phyloP scores from a whole-genome alignment of 1,140 invertebrate species.

The Manduca sexta region DNA sequence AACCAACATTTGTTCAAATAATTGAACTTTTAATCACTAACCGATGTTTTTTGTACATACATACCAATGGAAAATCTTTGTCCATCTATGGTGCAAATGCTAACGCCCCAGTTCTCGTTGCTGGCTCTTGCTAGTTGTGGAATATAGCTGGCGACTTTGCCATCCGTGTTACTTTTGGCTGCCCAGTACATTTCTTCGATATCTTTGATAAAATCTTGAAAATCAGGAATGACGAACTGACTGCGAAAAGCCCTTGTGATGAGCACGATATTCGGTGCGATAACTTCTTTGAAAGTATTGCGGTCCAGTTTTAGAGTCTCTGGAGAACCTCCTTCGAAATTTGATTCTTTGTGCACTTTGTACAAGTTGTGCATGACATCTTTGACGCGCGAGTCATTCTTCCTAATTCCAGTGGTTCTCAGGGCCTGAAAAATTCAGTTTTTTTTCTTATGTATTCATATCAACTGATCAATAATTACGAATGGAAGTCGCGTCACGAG shows the following conservation, averaged over 20 bases:
- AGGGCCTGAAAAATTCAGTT: slow-evolving; percentile 79
- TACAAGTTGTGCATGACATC: slow-evolving; percentile 90
- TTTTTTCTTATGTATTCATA: no score
- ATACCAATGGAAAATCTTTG: slow-evolving; percentile 91
- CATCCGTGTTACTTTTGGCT: slow-evolving; percentile 88
- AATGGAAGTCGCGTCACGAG: no score
- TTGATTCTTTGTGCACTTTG: slow-evolving; percentile 82
- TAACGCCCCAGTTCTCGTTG: slow-evolving; percentile 92
- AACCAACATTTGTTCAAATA: not conserved
- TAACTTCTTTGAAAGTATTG: slow-evolving; percentile 89
- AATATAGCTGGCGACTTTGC: slow-evolving; percentile 94
- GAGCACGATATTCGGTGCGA: slow-evolving; percentile 90
- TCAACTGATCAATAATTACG: no score
- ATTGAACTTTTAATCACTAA: no score
- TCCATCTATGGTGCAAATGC: slow-evolving; percentile 94
- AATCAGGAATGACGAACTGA: slow-evolving; percentile 97
- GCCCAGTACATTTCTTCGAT: slow-evolving; percentile 96
- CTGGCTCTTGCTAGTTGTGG: slow-evolving; percentile 93
- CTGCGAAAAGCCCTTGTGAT: slow-evolving; percentile 94
- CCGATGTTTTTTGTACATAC: not conserved
- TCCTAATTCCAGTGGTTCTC: slow-evolving; percentile 87
- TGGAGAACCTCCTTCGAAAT: slow-evolving; percentile 82
- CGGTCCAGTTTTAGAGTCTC: slow-evolving; percentile 89
- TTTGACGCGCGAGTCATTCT: slow-evolving; percentile 88
- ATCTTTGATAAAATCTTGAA: slow-evolving; percentile 90